Evolutionary conservation across 2,113 vertebrate genomes (phyloP), one percentile per base, ranked within the genome.

Genomic region (Cygnus buccinator): DNA sequence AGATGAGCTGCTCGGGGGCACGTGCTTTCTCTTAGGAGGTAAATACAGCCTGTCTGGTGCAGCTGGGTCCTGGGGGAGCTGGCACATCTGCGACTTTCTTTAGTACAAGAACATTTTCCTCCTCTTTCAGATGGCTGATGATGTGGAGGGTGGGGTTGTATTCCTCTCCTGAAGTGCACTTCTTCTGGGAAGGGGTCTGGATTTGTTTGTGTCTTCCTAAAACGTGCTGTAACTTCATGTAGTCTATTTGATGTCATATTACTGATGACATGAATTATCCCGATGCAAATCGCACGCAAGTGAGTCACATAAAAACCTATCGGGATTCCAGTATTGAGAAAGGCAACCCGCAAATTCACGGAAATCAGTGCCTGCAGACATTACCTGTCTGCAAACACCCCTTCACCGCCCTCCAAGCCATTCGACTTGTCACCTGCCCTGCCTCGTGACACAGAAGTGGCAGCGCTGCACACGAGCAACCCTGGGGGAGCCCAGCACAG

Each of bases 271-370:
- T 66, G 58, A 83, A 46, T 90, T 58, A 11, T 59, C 14, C 72
- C 79, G 62, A 65, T 82, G 84, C 62, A 93, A 85, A 41, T 18
- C 68, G 35, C 5, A 7, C n/a, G 21, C 41, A 55, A 22, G 20
- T 19, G 18, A n/a, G 26, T 68, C 90, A 84, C 2, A 1, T 89
- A 29, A 89, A 79, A 92, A 41, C 29, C 16, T n/a, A 9, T 20
- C 31, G 39, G n/a, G 21, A 82, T 78, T 89, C 77, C 39, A 79
- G 33, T 37, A 62, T n/a, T 85, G 75, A 83, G 87, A 87, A 95
- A 87, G 44, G 41, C 33, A 62, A 62, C 23, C 71, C 61, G 54
- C n/a, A 89, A 65, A 79, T 86, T 94, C 57, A 78, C 71, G 52
- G 83, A 93, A 84, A 75, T 75, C 10, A 57, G 12, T 44, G 44